phyloP scores from a whole-genome alignment of 2,113 vertebrate genomes.

The Acinonyx jubatus region DNA sequence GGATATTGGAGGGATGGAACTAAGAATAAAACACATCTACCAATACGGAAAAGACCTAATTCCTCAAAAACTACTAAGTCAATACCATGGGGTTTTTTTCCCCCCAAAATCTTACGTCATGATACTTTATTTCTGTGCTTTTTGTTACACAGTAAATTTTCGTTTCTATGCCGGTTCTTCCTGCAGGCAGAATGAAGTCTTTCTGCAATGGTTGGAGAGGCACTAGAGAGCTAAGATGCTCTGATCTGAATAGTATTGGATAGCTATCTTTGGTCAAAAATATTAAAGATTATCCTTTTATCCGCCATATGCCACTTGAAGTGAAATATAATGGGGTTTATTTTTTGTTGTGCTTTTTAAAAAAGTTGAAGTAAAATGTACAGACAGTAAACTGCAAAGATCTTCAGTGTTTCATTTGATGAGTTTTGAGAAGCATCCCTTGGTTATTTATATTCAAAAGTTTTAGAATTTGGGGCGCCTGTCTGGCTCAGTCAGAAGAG shows the following conservation, averaged over 20 bases:
- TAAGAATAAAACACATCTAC: not conserved
- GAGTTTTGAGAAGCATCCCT: slow-evolving; percentile 2
- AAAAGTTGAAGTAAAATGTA: slow-evolving; percentile 13
- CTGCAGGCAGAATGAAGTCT: not conserved
- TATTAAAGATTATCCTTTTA: not conserved
- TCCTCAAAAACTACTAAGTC: not conserved
- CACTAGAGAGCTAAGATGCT: not conserved
- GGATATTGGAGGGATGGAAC: not conserved
- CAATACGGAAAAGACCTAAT: not conserved
- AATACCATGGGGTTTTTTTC: no score
- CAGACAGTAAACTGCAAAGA: not conserved
- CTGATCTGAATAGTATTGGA: not conserved
- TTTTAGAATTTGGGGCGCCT: slow-evolving; percentile 33
- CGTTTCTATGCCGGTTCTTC: not conserved
- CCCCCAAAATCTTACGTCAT: accelerated
- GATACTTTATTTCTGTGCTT: not conserved
- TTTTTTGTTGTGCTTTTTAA: not conserved
- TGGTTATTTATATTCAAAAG: slow-evolving; percentile 21
- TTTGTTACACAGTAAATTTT: not conserved
- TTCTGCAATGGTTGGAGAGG: not conserved
- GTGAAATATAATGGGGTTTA: not conserved
- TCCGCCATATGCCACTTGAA: not conserved
- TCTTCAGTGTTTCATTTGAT: slow-evolving; percentile 27
- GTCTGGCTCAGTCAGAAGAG: not conserved
- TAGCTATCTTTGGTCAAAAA: not conserved